These are phyloP conservation scores for Musca domestica DNA, from an alignment of 1,140 invertebrate species.

Conservation along the genomic window DNA sequence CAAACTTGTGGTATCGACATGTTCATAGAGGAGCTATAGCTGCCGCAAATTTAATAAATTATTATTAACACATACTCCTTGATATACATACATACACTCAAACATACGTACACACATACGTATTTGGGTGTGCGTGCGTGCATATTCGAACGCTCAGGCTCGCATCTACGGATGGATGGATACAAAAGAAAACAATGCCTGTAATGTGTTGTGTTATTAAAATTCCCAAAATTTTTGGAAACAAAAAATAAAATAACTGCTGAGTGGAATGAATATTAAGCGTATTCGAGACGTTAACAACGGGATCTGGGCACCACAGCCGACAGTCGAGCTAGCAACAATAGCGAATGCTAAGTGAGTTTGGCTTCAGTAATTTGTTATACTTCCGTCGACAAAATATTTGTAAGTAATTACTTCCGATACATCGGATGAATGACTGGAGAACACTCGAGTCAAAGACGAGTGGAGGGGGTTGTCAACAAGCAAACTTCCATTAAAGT, in stretches of 20 bases:
- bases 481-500: no score
- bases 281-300: no score
- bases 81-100: no score
- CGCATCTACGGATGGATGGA: background rate
- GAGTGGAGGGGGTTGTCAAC: no score
- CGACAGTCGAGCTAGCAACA: no score
- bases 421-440: conserved; percentile 27
- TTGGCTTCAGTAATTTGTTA: conserved; percentile 9
- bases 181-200: background rate
- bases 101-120: background rate
- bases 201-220: conserved; percentile 1
- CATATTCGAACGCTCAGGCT: background rate
- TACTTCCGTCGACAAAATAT: conserved; percentile 44
- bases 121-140: no score
- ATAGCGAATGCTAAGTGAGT: background rate
- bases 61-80: background rate
- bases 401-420: conserved; percentile 52
- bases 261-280: no score
- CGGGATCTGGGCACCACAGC: no score
- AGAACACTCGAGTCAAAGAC: conserved; percentile 29
- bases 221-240: no score
- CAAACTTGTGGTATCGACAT: no score
- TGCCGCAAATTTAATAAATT: background rate
- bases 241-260: no score
- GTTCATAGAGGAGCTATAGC: conserved; percentile 31